A percentile compares a stretch with the other conserved stretches of the same genome.
phyloP scores from a whole-genome alignment of 2,888 invertebrate genomes.

The Ophioninae sp. region DNA sequence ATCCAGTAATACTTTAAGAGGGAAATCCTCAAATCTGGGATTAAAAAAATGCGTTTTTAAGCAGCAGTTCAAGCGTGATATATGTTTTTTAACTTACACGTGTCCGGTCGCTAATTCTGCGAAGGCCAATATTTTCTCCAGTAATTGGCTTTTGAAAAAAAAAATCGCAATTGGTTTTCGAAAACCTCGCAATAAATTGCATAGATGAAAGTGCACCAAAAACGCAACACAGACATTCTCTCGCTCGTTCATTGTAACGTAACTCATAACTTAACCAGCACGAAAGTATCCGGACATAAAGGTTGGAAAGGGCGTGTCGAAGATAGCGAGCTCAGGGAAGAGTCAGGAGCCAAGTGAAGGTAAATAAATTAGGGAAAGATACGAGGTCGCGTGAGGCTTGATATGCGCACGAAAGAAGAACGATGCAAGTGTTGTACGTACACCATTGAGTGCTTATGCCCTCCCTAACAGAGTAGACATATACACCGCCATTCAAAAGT shows the following conservation, averaged over 20 bases:
- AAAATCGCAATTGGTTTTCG: neutral
- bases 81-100: neutral
- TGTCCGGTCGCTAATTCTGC: neutral
- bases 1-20: too few species aligned
- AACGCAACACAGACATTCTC: conserved; percentile 1
- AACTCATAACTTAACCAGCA: conserved; percentile 47
- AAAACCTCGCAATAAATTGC: conserved; percentile 1
- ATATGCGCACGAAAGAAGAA: conserved; percentile 34
- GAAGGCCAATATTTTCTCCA: neutral
- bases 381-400: conserved; percentile 56
- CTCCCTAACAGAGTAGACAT: neutral
- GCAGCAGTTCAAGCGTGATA: neutral
- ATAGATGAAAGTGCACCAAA: neutral
- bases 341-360: conserved; percentile 54
- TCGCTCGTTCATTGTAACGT: conserved; percentile 43
- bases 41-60: too few species aligned
- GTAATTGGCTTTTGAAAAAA: neutral
- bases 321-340: conserved; percentile 56
- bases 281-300: conserved; percentile 44
- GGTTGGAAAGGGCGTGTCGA: conserved; percentile 56
- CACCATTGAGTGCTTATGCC: conserved; percentile 9
- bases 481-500: neutral
- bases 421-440: conserved; percentile 29
- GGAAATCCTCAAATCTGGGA: too few species aligned
- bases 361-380: conserved; percentile 66